Conservation (phyloP, 37 sponge, comb jelly and placozoan genomes). For the Corticium candelabrum region DNA sequence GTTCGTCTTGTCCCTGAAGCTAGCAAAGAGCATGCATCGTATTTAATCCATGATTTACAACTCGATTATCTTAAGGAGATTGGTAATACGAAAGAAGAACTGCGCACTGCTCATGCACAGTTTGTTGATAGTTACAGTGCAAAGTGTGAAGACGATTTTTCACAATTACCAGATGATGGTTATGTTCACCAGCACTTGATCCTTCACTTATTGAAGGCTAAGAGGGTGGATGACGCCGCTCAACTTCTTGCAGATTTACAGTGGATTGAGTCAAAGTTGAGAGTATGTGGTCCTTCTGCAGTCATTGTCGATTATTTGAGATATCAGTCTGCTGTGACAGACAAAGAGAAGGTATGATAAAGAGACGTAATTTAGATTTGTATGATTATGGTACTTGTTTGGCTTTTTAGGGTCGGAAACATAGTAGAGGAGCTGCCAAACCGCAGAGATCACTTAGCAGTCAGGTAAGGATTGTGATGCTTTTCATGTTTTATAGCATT, state of each 20-base stretch:
- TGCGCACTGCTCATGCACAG: background rate
- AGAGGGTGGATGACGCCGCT: background rate
- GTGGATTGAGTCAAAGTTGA: slow-evolving; percentile 1
- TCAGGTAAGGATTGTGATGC: background rate
- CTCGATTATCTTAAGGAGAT: slow-evolving; percentile 6
- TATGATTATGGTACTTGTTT: too few relatives aligned
- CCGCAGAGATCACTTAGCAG: background rate
- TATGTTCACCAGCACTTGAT: background rate
- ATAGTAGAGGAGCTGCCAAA: too few relatives aligned
- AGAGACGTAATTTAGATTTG: too few relatives aligned
- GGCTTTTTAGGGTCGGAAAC: too few relatives aligned
- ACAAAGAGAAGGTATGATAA: too few relatives aligned
- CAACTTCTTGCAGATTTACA: background rate
- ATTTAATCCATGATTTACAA: background rate
- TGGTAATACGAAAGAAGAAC: background rate
- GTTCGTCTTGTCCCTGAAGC: background rate
- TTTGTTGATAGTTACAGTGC: background rate
- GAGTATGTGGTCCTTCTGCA: background rate
- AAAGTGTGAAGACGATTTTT: background rate
- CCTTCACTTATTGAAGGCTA: background rate
- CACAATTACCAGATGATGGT: background rate
- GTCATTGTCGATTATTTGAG: background rate
- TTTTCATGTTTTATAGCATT: too few relatives aligned
- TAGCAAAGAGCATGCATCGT: background rate
- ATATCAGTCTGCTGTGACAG: too few relatives aligned